phyloP scores from a whole-genome alignment of 2,888 invertebrate species.

The Cartodere bifasciata region DNA sequence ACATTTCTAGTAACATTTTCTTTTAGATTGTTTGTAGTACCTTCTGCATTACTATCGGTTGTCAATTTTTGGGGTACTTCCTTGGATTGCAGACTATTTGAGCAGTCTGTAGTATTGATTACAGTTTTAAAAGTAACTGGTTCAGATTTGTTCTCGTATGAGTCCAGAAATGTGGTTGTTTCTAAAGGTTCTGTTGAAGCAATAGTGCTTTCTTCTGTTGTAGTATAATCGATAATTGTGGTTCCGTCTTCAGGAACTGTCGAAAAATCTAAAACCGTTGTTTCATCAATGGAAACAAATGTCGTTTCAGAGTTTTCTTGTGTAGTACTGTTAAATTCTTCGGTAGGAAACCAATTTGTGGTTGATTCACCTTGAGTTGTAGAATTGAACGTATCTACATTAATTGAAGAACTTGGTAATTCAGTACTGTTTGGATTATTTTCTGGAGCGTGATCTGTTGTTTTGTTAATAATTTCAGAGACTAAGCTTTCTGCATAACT shows the following conservation, averaged over 20 bases:
- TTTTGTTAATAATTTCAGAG: slow-evolving; percentile 6
- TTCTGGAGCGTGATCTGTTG: slow-evolving; percentile 6
- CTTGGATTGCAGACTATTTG: slow-evolving; percentile 11
- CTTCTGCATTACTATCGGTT: too few relatives aligned
- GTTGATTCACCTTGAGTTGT: too few relatives aligned
- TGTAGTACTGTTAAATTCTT: too few relatives aligned
- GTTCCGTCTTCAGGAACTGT: too few relatives aligned
- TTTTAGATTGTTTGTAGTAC: too few relatives aligned
- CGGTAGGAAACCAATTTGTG: too few relatives aligned
- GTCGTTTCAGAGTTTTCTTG: slow-evolving; percentile 7
- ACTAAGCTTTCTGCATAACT: slow-evolving; percentile 14
- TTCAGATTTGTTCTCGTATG: slow-evolving; percentile 8
- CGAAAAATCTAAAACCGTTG: too few relatives aligned
- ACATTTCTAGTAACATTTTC: too few relatives aligned
- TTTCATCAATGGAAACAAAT: slow-evolving; percentile 1
- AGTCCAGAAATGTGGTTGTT: too few relatives aligned
- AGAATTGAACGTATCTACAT: too few relatives aligned
- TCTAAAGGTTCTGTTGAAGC: slow-evolving; percentile 15
- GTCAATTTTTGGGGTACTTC: too few relatives aligned
- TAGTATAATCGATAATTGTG: slow-evolving; percentile 7
- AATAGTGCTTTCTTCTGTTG: slow-evolving; percentile 13
- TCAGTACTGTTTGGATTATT: slow-evolving; percentile 8
- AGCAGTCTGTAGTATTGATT: slow-evolving; percentile 29
- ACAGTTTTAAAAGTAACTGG: slow-evolving; percentile 25
- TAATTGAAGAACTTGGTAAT: slow-evolving; percentile 1